Base-by-base conservation (phyloP, 2,113 vertebrate genomes). In the Anser cygnoides region DNA sequence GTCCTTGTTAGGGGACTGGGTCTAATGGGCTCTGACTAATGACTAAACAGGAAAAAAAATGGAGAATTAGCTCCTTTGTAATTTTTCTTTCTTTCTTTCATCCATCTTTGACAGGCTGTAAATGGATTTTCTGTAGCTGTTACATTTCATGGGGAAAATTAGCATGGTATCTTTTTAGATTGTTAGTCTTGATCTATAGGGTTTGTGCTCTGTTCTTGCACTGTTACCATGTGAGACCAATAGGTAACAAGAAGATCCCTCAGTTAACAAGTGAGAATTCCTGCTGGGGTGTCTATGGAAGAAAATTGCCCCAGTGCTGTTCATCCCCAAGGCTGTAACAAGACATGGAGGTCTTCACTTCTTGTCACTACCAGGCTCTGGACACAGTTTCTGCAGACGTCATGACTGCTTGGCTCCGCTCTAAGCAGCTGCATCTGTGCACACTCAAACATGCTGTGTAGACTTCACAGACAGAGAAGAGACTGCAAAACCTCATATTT, bases 1-100 rank as follows among this genome's bases (percentile, higher is more conserved):
- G 23, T 71, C 68, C 57, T 71, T 93, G 86, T 71, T 26, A 43
- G 57, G 44, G 16, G 3, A 41, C 16, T 85, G 78, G 63, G 50
- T 39, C 87, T 92, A 91, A 88, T 95, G 95, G 90, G 72, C 72
- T 96, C 88, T 91, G 68, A 80, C 82, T 90, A 94, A 88, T 85
- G 78, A 77, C 67, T 90, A 17, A 46, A 86, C 43, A 67, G 65
- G 65, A 72, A 81, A 29, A 90, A 91, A 76, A 15, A 89, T 43
- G 61, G 93, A 81, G 85, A 96, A 93, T 93, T 90, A 81, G 20
- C 65, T 75, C 88, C 79, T 88, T 81, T 86, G 79, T 93, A 75
- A 43, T 90, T 62, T 95, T 41, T 58, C 54, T 93, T 83, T 81
- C 86, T 81, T 91, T 89, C 67, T 82, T 83, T 82, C 82, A 74